Evolutionary conservation across 2,888 invertebrate genomes (phyloP), one percentile per base, ranked within the genome.

Genomic region (Rhagium mordax): DNA sequence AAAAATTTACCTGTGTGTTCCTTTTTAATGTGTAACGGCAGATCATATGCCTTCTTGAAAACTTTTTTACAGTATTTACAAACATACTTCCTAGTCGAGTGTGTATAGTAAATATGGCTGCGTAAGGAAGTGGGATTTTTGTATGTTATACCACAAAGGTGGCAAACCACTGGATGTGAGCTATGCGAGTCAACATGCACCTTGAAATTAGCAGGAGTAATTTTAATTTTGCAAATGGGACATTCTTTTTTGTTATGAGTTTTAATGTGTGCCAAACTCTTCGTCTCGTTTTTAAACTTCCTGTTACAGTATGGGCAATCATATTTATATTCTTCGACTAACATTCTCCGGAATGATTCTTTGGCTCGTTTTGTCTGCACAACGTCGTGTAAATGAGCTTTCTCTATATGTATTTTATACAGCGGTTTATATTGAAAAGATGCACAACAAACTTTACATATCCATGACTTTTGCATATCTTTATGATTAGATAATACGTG

Each of bases 241-340:
- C 86, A 86, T 67, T 79, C 80, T 70, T 82, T 84, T 60, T 82
- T 79, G 55, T 81, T 81, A 55, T 86, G 86, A 60, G 79, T 80
- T 20, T 78, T 74, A 71, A 79, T 80, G 67, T 85, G 86, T 6
- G 74, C 71, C 21, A 77, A 71, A 21, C 75, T 79, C 0, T 68
- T 66, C 4, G 70, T 59, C 71, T 77, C 78, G 27, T 67, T 77
- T 21, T 61, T 64, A 48, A 81, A 82, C 64, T 76, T 78, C 29
- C 79, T 75, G 13, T 78, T 76, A 33, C 82, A 82, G 48, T 77
- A 74, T 21, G 76, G 75, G 53, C 82, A 82, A 18, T 74, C 71
- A 27, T 72, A 72, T 7, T 57, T 49, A 27, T 75, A 72, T 6
- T 68, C 62, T 55, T 69, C 55, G 2, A 53, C n/a, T 10, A 73